These are phyloP conservation scores for Thaumatotibia leucotreta DNA, from an alignment of 1,140 invertebrate genomes.

Conservation along the genomic window DNA sequence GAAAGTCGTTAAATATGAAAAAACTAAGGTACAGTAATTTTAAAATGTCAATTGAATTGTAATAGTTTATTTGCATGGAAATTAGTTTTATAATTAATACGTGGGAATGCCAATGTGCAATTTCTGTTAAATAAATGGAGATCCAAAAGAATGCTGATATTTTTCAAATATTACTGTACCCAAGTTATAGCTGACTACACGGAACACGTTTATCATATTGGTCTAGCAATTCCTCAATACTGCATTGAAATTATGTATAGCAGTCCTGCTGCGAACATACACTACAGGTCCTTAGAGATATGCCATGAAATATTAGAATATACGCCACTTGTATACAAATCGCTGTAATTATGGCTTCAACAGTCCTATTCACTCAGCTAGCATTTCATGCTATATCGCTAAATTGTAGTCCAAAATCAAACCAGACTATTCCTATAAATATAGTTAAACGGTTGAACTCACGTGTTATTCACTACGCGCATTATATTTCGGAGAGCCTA, in stretches of 20 bases:
- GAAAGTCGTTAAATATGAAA: conserved; percentile 1
- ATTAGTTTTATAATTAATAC: too few species aligned
- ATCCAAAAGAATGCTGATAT: neutral
- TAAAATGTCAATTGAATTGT: neutral
- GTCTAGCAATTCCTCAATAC: conserved; percentile 12
- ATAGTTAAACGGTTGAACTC: too few species aligned
- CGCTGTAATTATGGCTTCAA: too few species aligned
- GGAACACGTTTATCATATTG: conserved; percentile 7
- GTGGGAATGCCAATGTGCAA: too few species aligned
- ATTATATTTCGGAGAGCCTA: too few species aligned
- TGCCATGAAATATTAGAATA: neutral
- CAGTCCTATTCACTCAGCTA: too few species aligned
- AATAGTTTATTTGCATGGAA: too few species aligned
- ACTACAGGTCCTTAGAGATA: neutral
- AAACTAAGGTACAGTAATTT: neutral
- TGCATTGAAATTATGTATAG: conserved; percentile 4
- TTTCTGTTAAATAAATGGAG: too few species aligned
- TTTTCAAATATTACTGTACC: neutral
- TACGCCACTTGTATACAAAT: neutral
- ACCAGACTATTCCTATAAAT: too few species aligned
- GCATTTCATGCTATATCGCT: neutral
- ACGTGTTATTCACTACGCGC: too few species aligned
- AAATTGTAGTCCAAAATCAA: neutral
- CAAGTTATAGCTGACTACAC: conserved; percentile 1
- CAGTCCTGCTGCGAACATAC: conserved; percentile 6